Evolutionary conservation across 2,888 invertebrate species (phyloP), one percentile per base, ranked within the genome.

Genomic region (Beris chalybata): DNA sequence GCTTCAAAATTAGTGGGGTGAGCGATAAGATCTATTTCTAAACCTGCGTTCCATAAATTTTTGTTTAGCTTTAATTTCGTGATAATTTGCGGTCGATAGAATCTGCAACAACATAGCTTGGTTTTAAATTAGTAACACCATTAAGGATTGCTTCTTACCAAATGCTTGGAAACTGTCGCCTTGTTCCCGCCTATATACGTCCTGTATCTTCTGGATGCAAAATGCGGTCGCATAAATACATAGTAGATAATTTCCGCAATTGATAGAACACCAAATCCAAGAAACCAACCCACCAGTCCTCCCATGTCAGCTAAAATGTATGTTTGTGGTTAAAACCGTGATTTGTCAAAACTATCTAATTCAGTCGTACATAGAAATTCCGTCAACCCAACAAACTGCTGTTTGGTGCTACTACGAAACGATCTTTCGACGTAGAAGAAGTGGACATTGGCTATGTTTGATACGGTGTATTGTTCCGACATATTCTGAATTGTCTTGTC

Each of bases 221-320:
- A 88, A 72, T 86, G 77, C 31, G 88, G 81, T 70, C 87, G 83
- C 22, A 91, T 76, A 0, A 87, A 84, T 31, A 87, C 71, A 73
- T 86, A 91, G 77, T 92, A 92, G 5, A 89, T 68, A 5, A 91
- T 82, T 79, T 92, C 92, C 12, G 90, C 85, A 0, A 87, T 81
- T 70, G 91, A 91, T 74, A 92, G 84, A 71, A 91, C 86, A 74
- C 92, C 92, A 78, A 92, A 92, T 0, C 92, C 92, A 84, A 92
- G 84, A 78, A 91, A 92, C 0, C 92, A 82, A 1, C 92, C 90
- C 29, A 92, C 82, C 4, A 92, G 82, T 4, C 92, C 92, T 30
- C 92, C 92, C 1, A 90, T 89, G 75, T 89, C 89, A 0, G 92
- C 92, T 92, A 80, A 50, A 85, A 83, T 58, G 4, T 52, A 54